A percentile compares a stretch with the other conserved stretches of the same genome.
These are phyloP conservation scores for Alcis repandata DNA, from an alignment of 2,888 invertebrate genomes.

Conservation along the genomic window DNA sequence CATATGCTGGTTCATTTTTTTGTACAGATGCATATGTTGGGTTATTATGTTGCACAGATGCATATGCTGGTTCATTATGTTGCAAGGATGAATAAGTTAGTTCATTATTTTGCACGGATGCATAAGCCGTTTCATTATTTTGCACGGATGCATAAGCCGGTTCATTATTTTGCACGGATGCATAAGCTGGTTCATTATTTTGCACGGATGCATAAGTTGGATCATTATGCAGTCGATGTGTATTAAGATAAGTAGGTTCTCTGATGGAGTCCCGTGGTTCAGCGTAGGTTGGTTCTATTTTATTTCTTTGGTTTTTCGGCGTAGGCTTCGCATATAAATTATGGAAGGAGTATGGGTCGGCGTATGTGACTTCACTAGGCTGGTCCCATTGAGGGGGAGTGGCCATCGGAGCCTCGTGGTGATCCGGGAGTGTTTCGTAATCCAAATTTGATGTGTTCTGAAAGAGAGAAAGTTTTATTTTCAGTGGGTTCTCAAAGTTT, in stretches of 20 bases:
- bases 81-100: background rate
- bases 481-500: no score
- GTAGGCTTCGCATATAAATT: background rate
- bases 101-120: background rate
- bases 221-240: background rate
- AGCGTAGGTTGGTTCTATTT: background rate
- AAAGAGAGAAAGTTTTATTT: background rate
- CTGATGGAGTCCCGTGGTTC: background rate
- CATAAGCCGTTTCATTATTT: background rate
- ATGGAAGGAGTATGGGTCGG: background rate
- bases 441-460: background rate
- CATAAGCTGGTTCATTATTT: background rate
- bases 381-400: background rate
- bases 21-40: background rate
- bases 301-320: background rate
- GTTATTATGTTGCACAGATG: background rate
- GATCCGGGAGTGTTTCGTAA: slow-evolving; percentile 2
- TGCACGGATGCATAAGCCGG: background rate
- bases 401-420: slow-evolving; percentile 1
- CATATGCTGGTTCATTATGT: background rate
- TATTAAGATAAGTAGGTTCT: background rate
- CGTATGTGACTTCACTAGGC: background rate
- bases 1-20: background rate
- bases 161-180: background rate
- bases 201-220: background rate